Percentiles rank a stretch among this genome's conserved stretches.
These are phyloP conservation scores for Eupithecia subumbrata DNA, from an alignment of 2,888 invertebrate genomes.

Conservation along the genomic window DNA sequence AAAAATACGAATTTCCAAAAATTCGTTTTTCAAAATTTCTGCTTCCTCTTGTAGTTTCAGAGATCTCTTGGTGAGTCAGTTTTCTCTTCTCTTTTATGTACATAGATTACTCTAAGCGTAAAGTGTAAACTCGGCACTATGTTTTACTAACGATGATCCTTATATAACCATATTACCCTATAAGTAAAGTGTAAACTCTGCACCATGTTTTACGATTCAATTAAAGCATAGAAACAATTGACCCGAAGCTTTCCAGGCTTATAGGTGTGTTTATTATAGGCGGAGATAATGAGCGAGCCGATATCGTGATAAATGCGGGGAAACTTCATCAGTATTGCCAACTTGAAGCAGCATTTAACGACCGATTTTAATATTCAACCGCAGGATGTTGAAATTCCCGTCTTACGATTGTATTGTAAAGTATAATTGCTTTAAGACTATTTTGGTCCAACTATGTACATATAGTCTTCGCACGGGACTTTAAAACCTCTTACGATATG, in stretches of 20 bases:
- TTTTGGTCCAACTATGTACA: not conserved
- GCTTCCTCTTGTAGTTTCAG: too few relatives aligned
- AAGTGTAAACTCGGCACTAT: not conserved
- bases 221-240: constrained; percentile 11
- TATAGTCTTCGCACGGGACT: not conserved
- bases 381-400: not conserved
- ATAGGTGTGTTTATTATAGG: constrained; percentile 12
- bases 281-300: constrained; percentile 18
- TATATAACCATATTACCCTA: not conserved
- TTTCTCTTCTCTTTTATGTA: too few relatives aligned
- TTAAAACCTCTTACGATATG: not conserved
- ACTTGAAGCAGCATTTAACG: constrained; percentile 1
- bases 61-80: too few relatives aligned
- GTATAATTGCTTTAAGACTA: not conserved
- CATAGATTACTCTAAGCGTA: not conserved
- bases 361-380: not conserved
- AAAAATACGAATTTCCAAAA: too few relatives aligned
- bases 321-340: constrained; percentile 20
- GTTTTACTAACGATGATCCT: not conserved
- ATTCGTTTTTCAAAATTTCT: too few relatives aligned
- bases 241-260: constrained; percentile 10
- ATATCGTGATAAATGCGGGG: constrained; percentile 29
- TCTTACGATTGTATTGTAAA: not conserved
- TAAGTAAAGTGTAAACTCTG: not conserved
- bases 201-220: constrained; percentile 6